phyloP scores from a whole-genome alignment of 2,888 invertebrate genomes.

The Drosophila demipolita region DNA sequence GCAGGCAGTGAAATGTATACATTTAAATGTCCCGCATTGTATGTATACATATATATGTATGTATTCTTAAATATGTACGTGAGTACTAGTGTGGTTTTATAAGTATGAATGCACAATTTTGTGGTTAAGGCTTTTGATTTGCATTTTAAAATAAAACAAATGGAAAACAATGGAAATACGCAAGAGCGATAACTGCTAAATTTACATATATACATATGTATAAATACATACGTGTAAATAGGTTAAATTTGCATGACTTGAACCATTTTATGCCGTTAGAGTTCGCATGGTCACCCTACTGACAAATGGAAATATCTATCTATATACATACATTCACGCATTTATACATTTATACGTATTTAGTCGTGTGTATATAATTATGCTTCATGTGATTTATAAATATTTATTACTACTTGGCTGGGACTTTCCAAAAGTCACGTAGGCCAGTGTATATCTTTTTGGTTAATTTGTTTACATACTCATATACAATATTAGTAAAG shows the following conservation, averaged over 20 bases:
- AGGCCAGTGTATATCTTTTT: constrained; percentile 27
- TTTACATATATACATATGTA: background rate
- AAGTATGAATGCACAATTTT: background rate
- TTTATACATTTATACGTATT: too few species aligned
- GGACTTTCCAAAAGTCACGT: constrained; percentile 40
- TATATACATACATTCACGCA: background rate
- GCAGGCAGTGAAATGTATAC: background rate
- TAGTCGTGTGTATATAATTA: background rate
- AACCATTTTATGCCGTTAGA: background rate
- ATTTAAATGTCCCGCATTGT: constrained; percentile 24
- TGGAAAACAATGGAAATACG: constrained; percentile 1
- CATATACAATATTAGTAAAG: background rate
- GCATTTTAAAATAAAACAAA: constrained; percentile 11
- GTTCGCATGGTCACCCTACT: background rate
- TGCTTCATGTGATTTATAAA: constrained; percentile 6
- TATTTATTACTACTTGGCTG: constrained; percentile 14
- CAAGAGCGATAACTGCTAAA: constrained; percentile 1
- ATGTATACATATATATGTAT: background rate
- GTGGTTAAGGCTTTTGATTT: constrained; percentile 7
- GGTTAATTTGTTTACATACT: constrained; percentile 3
- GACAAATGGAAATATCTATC: background rate
- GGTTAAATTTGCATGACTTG: background rate
- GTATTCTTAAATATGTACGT: constrained; percentile 4
- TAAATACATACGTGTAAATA: background rate
- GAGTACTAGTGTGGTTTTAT: background rate